Conservation (phyloP, 2,113 vertebrate genomes). For the Sceloporus tristichus region DNA sequence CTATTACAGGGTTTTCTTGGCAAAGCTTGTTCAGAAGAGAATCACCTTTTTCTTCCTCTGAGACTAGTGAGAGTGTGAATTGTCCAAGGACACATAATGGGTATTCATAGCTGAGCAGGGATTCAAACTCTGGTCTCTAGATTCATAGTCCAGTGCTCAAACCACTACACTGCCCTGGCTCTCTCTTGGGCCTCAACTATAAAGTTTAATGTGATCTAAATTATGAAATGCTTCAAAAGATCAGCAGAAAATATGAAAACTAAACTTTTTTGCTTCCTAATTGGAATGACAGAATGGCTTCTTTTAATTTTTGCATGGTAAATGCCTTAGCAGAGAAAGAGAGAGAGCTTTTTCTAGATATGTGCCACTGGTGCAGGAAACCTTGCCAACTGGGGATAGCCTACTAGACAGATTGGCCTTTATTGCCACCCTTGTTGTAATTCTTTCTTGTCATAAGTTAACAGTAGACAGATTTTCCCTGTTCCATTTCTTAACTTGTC, state of each 20-base stretch:
- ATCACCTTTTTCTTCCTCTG: no score
- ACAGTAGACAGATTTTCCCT: neutral
- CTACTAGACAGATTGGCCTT: neutral
- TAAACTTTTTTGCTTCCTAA: neutral
- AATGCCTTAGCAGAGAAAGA: neutral
- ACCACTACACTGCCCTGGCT: no score
- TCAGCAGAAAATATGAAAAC: neutral
- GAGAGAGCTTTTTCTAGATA: neutral
- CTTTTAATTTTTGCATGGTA: neutral
- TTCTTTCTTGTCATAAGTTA: slow-evolving; percentile 4
- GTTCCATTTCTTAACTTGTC: slow-evolving; percentile 2
- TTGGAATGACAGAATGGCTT: neutral
- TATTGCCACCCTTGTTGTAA: neutral
- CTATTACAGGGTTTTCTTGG: no score
- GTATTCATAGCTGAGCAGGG: no score
- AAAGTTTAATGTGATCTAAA: neutral
- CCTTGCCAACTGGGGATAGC: neutral
- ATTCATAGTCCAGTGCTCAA: no score
- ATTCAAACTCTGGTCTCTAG: no score
- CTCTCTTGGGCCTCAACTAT: no score
- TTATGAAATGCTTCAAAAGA: slow-evolving; percentile 8
- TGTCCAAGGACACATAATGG: no score
- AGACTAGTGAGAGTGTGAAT: no score
- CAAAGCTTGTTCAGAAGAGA: no score
- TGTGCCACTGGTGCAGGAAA: neutral